Percentiles rank a stretch among this genome's conserved stretches.
phyloP scores from a whole-genome alignment of 2,113 vertebrate species.

The Oostethus manadensis region DNA sequence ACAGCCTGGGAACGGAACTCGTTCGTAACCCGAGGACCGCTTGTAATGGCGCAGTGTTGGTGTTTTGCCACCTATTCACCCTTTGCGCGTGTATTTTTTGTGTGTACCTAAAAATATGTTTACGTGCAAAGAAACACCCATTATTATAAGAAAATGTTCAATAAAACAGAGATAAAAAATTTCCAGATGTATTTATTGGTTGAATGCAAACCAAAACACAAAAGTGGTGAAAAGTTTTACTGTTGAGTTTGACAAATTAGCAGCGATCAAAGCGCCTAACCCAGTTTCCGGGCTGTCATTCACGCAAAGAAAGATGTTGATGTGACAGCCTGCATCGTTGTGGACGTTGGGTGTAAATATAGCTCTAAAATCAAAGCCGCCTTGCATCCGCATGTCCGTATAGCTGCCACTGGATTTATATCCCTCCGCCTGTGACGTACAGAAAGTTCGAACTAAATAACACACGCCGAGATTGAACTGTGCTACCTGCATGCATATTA shows the following conservation, averaged over 20 bases:
- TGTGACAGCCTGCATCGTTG: constrained; percentile 29
- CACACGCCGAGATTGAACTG: constrained; percentile 17
- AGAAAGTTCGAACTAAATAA: constrained; percentile 10
- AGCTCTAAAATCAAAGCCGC: constrained; percentile 42
- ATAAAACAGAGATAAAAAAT: neutral
- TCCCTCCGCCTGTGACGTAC: constrained; percentile 8
- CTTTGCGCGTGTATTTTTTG: too few species aligned
- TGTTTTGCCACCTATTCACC: too few species aligned
- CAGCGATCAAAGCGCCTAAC: constrained; percentile 26
- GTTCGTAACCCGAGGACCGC: too few species aligned
- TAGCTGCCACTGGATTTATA: constrained; percentile 26
- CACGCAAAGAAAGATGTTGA: constrained; percentile 22
- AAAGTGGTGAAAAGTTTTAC: neutral
- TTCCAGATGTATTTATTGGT: neutral
- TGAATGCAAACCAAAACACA: neutral
- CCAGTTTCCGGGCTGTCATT: constrained; percentile 32
- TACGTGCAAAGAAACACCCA: too few species aligned
- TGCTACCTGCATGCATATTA: constrained; percentile 15
- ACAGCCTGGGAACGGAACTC: too few species aligned
- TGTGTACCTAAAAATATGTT: too few species aligned
- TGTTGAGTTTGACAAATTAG: constrained; percentile 23
- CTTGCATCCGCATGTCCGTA: constrained; percentile 18
- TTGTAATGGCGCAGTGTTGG: too few species aligned
- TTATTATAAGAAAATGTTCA: too few species aligned
- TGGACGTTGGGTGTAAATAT: constrained; percentile 40